Conservation (phyloP, 2,113 vertebrate genomes). For the Columba livia region DNA sequence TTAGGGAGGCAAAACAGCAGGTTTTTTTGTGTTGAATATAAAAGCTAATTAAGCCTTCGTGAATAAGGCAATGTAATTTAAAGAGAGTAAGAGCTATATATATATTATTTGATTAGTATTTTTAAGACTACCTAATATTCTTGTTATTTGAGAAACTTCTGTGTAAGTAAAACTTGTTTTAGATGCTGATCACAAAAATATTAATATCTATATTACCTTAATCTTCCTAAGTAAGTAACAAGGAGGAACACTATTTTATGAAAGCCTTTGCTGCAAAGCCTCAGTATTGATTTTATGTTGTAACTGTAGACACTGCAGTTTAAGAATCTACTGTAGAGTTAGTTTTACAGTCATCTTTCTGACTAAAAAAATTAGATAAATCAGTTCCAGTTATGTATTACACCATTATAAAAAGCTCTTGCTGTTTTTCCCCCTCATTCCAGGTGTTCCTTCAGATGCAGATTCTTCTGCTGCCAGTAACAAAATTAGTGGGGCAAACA, state of each 20-base stretch:
- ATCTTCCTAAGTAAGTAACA: not conserved
- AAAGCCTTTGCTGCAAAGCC: not conserved
- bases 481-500: conserved; percentile 87
- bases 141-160: not conserved
- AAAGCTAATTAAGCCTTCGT: not conserved
- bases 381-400: not conserved
- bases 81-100: not conserved
- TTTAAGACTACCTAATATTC: not conserved
- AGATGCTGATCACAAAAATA: not conserved
- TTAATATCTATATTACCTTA: not conserved
- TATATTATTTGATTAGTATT: not conserved
- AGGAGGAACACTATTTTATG: not conserved
- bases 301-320: not conserved
- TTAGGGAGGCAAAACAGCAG: not conserved
- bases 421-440: not conserved
- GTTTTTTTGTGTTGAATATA: not conserved
- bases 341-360: not conserved
- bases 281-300: not conserved
- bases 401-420: not conserved
- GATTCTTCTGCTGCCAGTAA: conserved; percentile 89
- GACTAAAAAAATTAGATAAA: not conserved
- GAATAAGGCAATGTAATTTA: not conserved
- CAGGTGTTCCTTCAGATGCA: conserved; percentile 93
- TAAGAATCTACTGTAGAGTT: not conserved
- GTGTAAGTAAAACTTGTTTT: not conserved